These are phyloP conservation scores for Petrophora chlorosata DNA, from an alignment of 2,888 invertebrate species.

Conservation along the genomic window DNA sequence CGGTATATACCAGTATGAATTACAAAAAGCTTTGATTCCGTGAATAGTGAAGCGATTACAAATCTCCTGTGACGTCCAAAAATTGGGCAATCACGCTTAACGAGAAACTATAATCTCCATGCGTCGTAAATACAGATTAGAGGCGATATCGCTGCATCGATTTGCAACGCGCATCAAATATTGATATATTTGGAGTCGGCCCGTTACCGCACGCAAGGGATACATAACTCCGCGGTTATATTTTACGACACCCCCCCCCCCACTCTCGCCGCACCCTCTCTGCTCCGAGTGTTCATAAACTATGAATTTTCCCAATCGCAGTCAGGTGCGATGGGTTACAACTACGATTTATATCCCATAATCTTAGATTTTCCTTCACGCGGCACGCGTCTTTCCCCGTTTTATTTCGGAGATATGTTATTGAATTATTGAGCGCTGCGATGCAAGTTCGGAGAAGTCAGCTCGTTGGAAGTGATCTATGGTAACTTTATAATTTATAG, in stretches of 20 bases:
- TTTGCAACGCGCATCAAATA: slow-evolving; percentile 74
- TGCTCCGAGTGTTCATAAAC: slow-evolving; percentile 64
- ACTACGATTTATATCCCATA: slow-evolving; percentile 70
- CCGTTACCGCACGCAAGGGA: slow-evolving; percentile 62
- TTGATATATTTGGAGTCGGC: slow-evolving; percentile 57
- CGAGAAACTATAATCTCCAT: slow-evolving; percentile 36
- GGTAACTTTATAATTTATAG: slow-evolving; percentile 7
- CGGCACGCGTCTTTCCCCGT: slow-evolving; percentile 45
- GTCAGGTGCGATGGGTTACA: slow-evolving; percentile 74
- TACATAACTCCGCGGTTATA: slow-evolving; percentile 60
- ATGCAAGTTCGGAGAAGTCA: slow-evolving; percentile 10
- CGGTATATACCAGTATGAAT: no score
- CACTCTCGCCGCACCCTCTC: slow-evolving; percentile 36
- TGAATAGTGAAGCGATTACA: no score
- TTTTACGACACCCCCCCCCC: slow-evolving; percentile 52
- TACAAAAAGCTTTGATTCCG: no score
- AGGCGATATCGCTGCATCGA: slow-evolving; percentile 59
- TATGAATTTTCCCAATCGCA: slow-evolving; percentile 75
- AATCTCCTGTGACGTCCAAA: not conserved
- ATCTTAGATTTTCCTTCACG: slow-evolving; percentile 53
- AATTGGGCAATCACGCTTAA: slow-evolving; percentile 16
- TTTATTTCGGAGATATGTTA: slow-evolving; percentile 57
- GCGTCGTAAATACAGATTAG: slow-evolving; percentile 62
- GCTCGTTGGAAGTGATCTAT: slow-evolving; percentile 12
- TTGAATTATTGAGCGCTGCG: slow-evolving; percentile 62